Evolutionary conservation across 2,797 vertebrate genomes (phyloP).

Genomic region (Hypotaenidia philippensis): DNA sequence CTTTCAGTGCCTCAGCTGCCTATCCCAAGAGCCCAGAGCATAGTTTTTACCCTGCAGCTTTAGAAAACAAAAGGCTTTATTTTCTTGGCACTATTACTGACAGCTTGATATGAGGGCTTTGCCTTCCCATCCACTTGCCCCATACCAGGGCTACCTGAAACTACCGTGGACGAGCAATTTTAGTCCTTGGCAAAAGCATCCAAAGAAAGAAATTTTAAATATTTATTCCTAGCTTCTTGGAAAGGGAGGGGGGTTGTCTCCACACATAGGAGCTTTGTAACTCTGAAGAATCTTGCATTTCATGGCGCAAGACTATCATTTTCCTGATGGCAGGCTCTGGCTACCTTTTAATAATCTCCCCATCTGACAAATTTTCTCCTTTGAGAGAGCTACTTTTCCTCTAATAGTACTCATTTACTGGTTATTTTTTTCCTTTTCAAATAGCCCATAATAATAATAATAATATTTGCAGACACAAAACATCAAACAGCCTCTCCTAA

Average conservation of each 20-base stretch:
- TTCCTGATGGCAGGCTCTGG: slow-evolving; percentile 45
- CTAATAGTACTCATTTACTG: slow-evolving; percentile 54
- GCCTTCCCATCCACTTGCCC: not conserved
- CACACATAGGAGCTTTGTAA: not conserved
- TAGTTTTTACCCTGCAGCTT: not conserved
- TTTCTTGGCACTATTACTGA: not conserved
- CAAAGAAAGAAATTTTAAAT: not conserved
- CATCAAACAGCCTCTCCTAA: slow-evolving; percentile 62
- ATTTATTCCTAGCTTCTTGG: not conserved
- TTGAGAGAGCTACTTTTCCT: slow-evolving; percentile 33
- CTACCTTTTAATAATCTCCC: slow-evolving; percentile 49
- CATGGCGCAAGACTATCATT: not conserved
- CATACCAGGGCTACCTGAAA: not conserved
- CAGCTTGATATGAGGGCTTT: not conserved
- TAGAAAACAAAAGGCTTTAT: not conserved
- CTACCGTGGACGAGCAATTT: not conserved
- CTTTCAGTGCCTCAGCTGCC: not conserved
- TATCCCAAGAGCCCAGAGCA: not conserved
- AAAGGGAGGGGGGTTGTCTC: not conserved
- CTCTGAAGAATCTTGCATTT: slow-evolving; percentile 15
- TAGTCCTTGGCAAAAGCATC: not conserved
- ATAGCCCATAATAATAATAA: slow-evolving; percentile 67
- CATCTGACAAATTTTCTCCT: slow-evolving; percentile 43
- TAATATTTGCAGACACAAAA: slow-evolving; percentile 63
- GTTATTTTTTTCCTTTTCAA: slow-evolving; percentile 54